Evolutionary conservation across 2,888 invertebrate species (phyloP), one percentile per base, ranked within the genome.

Genomic region (Osmoderma eremita): DNA sequence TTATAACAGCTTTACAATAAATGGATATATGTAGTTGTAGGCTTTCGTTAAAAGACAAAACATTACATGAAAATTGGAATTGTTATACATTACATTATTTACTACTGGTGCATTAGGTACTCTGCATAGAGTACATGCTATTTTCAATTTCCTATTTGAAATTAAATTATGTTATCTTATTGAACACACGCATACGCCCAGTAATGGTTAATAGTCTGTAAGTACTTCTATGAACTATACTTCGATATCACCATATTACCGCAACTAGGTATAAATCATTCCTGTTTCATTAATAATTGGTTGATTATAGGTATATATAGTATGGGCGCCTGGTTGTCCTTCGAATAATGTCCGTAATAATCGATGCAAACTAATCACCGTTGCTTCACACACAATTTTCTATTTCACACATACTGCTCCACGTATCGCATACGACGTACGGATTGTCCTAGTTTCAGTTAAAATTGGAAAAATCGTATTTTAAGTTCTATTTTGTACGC

Each of bases 351-450:
- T 18, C 30, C 30, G 30, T 30, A n/a, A 49, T 49, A 62, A 62
- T 62, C 49, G 36, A 62, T 62, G 49, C 49, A 49, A 49, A 49
- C 62, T 62, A 62, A 62, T 49, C 49, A 48, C 49, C 48, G 49
- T 49, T 62, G 49, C 48, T 62, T n/a, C 49, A 49, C 38, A 42
- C 38, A 48, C 39, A 36, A 15, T 62, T 49, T 62, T 38, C 20
- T 24, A 12, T 61, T 10, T 24, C 20, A 20, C 30, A 45, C 41
- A 61, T 42, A 61, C 41, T 20, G 18, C n/a, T 12, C 24, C 24
- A 30, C 24, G 24, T 51, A n/a, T 22, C 8, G 50, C 22, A 24
- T n/a, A 50, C 10, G 6, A 30, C 15, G 24, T 13, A 30, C 50
- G n/a, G 13, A 13, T 51, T 51, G 50, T 51, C 30, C 50, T 51